Evolutionary conservation across 1,140 invertebrate species (phyloP).

Genomic region (Acromyrmex charruanus): DNA sequence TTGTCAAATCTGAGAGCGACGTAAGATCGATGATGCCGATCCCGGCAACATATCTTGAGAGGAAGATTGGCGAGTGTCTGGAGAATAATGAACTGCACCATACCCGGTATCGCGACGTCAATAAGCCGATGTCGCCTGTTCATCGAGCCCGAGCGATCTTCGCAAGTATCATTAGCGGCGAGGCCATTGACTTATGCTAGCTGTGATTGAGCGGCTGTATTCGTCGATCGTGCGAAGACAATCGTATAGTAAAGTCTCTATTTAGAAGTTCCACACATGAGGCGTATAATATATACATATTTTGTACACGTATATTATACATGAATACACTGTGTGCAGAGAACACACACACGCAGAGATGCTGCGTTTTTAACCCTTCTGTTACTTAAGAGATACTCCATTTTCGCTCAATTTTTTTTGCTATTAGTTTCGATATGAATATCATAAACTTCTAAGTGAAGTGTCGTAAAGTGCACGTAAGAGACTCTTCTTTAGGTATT

Average conservation of each 20-base stretch:
- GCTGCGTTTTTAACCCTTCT: neutral
- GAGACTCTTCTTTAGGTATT: neutral
- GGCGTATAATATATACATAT: neutral
- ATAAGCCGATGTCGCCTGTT: constrained; percentile 57
- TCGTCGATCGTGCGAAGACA: neutral
- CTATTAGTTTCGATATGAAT: neutral
- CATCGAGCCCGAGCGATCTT: constrained; percentile 81
- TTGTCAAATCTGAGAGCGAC: constrained; percentile 81
- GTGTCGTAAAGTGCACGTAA: neutral
- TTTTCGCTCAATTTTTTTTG: neutral
- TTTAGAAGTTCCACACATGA: neutral
- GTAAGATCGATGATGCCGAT: constrained; percentile 67
- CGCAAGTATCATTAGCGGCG: constrained; percentile 79
- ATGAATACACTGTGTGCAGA: constrained; percentile 15
- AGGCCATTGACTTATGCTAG: constrained; percentile 67
- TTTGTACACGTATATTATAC: constrained; percentile 5
- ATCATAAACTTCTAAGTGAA: constrained; percentile 18
- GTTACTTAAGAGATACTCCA: neutral
- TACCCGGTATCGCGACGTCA: neutral
- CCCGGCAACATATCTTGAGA: constrained; percentile 45
- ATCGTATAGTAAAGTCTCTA: too few species aligned
- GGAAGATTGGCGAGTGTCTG: constrained; percentile 53
- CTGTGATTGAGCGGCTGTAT: constrained; percentile 55
- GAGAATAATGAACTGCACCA: neutral
- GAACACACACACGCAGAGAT: neutral